Percentiles rank a stretch among this genome's conserved stretches.
These are phyloP conservation scores for Nasua narica DNA, from an alignment of 2,797 vertebrate species.

Conservation along the genomic window DNA sequence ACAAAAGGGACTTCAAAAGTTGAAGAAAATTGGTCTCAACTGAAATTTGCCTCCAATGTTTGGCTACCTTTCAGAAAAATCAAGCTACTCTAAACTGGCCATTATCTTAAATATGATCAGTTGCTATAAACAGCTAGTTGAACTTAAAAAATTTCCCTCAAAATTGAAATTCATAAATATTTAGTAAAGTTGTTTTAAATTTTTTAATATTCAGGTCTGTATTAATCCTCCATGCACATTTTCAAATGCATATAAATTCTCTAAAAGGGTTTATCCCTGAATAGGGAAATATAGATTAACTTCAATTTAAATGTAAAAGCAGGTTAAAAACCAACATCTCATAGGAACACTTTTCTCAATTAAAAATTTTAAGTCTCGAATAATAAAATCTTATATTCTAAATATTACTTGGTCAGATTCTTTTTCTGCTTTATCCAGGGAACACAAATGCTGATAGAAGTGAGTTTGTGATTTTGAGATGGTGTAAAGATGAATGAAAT, in stretches of 20 bases:
- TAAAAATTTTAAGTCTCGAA: conserved; percentile 23
- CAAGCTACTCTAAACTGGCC: neutral
- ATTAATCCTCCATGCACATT: neutral
- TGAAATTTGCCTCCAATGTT: neutral
- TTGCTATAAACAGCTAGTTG: neutral
- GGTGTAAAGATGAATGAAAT: conserved; percentile 40
- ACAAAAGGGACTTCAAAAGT: neutral
- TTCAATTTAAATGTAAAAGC: neutral
- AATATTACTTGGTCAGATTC: conserved; percentile 42
- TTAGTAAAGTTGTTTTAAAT: neutral
- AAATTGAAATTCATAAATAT: neutral
- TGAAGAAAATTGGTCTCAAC: neutral
- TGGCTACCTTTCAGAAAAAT: neutral
- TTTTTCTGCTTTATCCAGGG: conserved; percentile 30
- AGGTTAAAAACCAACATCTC: neutral
- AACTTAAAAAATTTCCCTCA: neutral
- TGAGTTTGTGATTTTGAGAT: conserved; percentile 16
- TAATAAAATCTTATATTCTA: conserved; percentile 17
- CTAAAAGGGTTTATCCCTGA: neutral
- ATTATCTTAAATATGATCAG: neutral
- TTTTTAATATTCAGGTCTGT: neutral
- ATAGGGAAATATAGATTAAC: neutral
- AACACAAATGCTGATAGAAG: conserved; percentile 31
- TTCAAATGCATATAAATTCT: conserved; percentile 15
- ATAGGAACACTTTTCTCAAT: conserved; percentile 23